A percentile compares a stretch with the other conserved stretches of the same genome.
Evolutionary conservation across 2,797 vertebrate genomes (phyloP).

Genomic region (Spinus olivaceus): DNA sequence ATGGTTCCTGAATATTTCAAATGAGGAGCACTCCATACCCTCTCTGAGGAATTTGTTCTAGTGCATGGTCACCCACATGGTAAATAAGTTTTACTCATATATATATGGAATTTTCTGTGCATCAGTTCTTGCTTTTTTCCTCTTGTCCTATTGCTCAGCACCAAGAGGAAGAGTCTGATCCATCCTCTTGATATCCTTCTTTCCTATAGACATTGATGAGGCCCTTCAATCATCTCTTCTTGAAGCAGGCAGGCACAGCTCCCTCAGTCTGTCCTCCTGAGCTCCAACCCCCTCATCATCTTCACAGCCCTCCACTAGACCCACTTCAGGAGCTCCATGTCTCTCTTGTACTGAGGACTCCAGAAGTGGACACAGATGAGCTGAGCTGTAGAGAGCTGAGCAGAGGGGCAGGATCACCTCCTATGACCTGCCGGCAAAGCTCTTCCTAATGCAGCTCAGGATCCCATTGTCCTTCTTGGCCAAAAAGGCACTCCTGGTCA

Average conservation of each 20-base stretch:
- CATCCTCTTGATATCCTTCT: background rate
- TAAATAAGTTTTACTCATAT: background rate
- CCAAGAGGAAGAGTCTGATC: background rate
- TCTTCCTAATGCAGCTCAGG: background rate
- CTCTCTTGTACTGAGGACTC: background rate
- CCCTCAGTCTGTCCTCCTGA: background rate
- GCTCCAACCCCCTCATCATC: background rate
- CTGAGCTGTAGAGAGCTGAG: background rate
- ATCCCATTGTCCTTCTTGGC: background rate
- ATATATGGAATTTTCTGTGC: background rate
- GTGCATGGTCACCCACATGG: background rate
- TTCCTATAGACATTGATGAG: background rate
- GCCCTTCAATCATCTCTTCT: accelerated
- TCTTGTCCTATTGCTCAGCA: background rate
- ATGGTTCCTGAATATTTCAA: background rate
- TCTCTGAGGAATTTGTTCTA: background rate
- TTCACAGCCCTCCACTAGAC: background rate
- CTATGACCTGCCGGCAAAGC: background rate
- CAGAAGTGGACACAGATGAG: background rate
- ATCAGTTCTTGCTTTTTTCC: background rate
- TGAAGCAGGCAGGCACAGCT: background rate
- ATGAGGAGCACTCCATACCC: too few relatives aligned
- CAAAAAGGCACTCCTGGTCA: background rate
- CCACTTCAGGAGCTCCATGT: background rate
- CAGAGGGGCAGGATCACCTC: background rate